Conservation (phyloP, 2,888 invertebrate genomes). For the Volucella zonaria region DNA sequence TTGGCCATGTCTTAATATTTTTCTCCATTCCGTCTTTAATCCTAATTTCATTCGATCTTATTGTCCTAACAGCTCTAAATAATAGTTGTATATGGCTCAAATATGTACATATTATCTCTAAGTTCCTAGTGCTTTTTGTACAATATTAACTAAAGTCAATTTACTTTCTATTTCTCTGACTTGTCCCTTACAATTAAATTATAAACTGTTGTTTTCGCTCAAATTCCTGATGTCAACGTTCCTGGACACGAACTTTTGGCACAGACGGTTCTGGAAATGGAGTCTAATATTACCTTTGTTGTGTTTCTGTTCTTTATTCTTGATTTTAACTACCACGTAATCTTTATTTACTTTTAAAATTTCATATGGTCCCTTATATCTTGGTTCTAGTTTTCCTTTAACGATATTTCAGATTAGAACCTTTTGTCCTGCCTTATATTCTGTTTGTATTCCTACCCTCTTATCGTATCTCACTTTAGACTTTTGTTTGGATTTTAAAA, state of each 20-base stretch:
- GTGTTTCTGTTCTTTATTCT: background rate
- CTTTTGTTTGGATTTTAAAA: background rate
- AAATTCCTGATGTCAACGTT: slow-evolving; percentile 2
- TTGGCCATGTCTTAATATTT: too few relatives aligned
- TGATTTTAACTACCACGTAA: slow-evolving; percentile 6
- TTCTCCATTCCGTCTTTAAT: background rate
- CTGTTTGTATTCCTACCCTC: background rate
- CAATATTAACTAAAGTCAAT: too few relatives aligned
- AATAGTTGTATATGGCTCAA: too few relatives aligned
- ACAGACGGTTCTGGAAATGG: slow-evolving; percentile 1
- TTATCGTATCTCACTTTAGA: slow-evolving; percentile 1
- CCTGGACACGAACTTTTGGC: background rate
- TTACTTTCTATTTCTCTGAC: slow-evolving; percentile 5
- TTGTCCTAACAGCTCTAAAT: too few relatives aligned
- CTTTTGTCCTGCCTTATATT: background rate
- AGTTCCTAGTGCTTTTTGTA: too few relatives aligned
- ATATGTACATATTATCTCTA: too few relatives aligned
- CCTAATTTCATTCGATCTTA: background rate
- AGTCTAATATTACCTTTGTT: background rate
- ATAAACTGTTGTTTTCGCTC: slow-evolving; percentile 8
- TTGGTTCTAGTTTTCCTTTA: slow-evolving; percentile 9
- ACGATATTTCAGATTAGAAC: slow-evolving; percentile 11
- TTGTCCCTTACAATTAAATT: slow-evolving; percentile 1
- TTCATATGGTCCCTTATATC: background rate
- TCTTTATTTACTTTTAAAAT: slow-evolving; percentile 11